Conservation (phyloP, 2,888 invertebrate species). For the Thelaira solivaga region DNA sequence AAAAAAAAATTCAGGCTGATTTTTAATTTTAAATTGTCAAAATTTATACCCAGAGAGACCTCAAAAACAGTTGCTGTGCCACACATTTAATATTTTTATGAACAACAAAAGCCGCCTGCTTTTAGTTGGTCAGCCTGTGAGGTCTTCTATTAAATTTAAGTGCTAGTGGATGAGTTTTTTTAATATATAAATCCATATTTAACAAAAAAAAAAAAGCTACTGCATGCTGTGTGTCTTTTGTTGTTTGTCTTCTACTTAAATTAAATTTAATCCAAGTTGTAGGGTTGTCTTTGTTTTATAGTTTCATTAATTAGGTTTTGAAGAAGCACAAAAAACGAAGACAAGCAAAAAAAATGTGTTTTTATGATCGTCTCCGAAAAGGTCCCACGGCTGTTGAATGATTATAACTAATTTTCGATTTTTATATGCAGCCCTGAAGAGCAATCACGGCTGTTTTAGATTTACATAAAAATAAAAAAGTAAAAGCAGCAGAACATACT, state of each 20-base stretch:
- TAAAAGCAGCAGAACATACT: constrained; percentile 23
- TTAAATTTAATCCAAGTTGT: constrained; percentile 38
- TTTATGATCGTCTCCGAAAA: constrained; percentile 50
- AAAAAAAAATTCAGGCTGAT: too few species aligned
- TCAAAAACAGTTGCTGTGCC: not conserved
- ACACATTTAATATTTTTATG: constrained; percentile 1
- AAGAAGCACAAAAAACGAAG: constrained; percentile 10
- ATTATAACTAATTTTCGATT: constrained; percentile 52
- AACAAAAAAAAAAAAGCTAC: constrained; percentile 1
- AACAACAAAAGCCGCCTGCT: constrained; percentile 29
- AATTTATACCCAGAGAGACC: not conserved
- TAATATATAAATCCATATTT: constrained; percentile 34
- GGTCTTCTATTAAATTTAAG: constrained; percentile 40
- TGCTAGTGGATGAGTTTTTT: not conserved
- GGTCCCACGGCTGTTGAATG: constrained; percentile 52
- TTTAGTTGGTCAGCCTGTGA: constrained; percentile 40
- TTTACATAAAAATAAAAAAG: constrained; percentile 1
- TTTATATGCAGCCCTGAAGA: constrained; percentile 18
- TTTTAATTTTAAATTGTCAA: constrained; percentile 18
- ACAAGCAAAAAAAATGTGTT: not conserved
- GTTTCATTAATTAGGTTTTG: constrained; percentile 60
- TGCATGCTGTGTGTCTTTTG: constrained; percentile 36
- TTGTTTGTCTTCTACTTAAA: not conserved
- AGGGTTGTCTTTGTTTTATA: constrained; percentile 52
- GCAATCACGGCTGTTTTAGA: not conserved